phyloP scores from a whole-genome alignment of 2,888 invertebrate species.

The Coelopa pilipes region DNA sequence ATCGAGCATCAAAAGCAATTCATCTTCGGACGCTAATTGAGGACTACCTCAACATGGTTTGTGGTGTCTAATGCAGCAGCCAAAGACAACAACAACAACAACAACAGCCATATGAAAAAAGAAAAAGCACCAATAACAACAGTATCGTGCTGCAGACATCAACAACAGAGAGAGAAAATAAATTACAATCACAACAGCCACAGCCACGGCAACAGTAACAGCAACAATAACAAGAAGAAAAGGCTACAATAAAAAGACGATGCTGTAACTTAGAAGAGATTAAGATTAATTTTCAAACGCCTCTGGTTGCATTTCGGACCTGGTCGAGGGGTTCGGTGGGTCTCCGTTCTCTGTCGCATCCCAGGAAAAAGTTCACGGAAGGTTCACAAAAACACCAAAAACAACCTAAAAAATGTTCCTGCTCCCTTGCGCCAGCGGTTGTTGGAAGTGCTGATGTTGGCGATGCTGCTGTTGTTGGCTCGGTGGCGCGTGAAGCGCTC shows the following conservation, averaged over 20 bases:
- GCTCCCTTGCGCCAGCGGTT: neutral
- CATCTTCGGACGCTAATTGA: slow-evolving; percentile 50
- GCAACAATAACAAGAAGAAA: slow-evolving; percentile 33
- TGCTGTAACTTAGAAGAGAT: slow-evolving; percentile 51
- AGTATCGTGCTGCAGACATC: no score
- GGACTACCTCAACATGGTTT: slow-evolving; percentile 49
- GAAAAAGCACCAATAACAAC: slow-evolving; percentile 16
- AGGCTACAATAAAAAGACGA: slow-evolving; percentile 38
- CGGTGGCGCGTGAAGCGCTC: neutral
- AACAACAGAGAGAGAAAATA: no score
- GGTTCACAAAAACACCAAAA: neutral
- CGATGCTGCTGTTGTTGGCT: neutral
- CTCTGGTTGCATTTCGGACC: slow-evolving; percentile 39
- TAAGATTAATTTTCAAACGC: slow-evolving; percentile 53
- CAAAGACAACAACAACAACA: slow-evolving; percentile 30
- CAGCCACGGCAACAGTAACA: slow-evolving; percentile 5
- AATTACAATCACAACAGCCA: slow-evolving; percentile 23
- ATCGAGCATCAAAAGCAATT: slow-evolving; percentile 48
- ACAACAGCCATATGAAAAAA: slow-evolving; percentile 31
- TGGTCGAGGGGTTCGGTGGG: neutral
- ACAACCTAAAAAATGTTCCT: neutral
- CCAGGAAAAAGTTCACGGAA: neutral
- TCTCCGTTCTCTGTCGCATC: neutral
- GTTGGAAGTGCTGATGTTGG: neutral
- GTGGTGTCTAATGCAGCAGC: slow-evolving; percentile 41